Evolutionary conservation across 2,113 vertebrate species (phyloP), one percentile per base, ranked within the genome.

Genomic region (Forbesichthys papilliferus): DNA sequence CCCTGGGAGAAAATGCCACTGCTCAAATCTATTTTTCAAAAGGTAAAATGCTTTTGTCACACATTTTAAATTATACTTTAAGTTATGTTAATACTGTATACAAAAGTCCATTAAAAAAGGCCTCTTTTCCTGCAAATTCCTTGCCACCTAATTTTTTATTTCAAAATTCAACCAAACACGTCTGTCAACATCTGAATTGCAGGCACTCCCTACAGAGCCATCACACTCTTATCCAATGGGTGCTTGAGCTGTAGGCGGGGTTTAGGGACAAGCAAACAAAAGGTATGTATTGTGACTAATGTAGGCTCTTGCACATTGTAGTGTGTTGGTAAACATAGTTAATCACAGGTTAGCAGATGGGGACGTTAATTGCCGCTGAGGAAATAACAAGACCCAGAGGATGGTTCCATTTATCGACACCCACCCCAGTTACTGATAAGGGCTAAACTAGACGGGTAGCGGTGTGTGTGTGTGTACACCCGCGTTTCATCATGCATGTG

Each of bases 321-420:
- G 91, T 84, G 1, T 93, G 91, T 95, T 93, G 93, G 94, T 96
- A 95, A 96, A 96, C 94, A 95, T 91, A 87, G 89, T 95, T 96
- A 96, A 96, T 96, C 94, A 96, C 89, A 88, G 92, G 92, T 96
- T 94, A 95, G 93, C 95, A 96, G 95, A 96, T 96, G 94, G 92
- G 88, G 89, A 90, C 83, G 92, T 91, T 96, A 96, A 98, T 96
- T 96, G 93, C 93, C 94, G 94, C 90, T 93, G 93, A 92, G 94
- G 91, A 96, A 93, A 94, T 48, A 91, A 90, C 92, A 86, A 91
- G 93, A 95, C 95, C 95, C 94, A 89, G 69, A 92, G 94, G 95
- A 94, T 92, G 93, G 93, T 94, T 95, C 92, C 92, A 93, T 96
- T 95, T 92, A 92, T 93, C 79, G 90, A 93, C 83, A 93, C 83